Evolutionary conservation across 2,113 vertebrate species (phyloP).

Genomic region (Zingel zingel): DNA sequence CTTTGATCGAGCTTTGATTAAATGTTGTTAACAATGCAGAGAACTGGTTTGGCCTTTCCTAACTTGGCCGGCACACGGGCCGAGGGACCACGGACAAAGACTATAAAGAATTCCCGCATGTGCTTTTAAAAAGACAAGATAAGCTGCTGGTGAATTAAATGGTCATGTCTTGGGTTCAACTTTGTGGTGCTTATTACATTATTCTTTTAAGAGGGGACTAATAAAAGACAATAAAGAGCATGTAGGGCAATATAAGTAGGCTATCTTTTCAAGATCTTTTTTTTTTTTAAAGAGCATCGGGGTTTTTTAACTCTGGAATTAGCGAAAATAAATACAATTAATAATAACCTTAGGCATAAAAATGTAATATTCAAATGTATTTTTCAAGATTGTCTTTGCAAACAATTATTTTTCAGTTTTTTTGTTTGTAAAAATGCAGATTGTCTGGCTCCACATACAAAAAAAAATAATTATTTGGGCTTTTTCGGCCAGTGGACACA

Average conservation of each 20-base stretch:
- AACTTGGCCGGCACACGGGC: slow-evolving; percentile 47
- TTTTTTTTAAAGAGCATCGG: too few species aligned
- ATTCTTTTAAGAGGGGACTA: neutral
- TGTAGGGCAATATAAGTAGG: neutral
- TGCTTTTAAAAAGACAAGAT: slow-evolving; percentile 39
- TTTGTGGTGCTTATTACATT: neutral
- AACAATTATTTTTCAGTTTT: neutral
- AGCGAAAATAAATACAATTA: slow-evolving; percentile 10
- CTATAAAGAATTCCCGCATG: slow-evolving; percentile 30
- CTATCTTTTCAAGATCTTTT: neutral
- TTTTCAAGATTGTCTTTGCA: neutral
- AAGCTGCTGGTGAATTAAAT: slow-evolving; percentile 22
- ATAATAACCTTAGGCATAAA: neutral
- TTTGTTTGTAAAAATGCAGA: neutral
- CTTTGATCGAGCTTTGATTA: slow-evolving; percentile 90
- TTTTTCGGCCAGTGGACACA: slow-evolving; percentile 7
- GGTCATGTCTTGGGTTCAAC: neutral
- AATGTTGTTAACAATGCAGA: slow-evolving; percentile 84
- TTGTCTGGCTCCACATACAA: neutral
- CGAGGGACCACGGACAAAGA: slow-evolving; percentile 33
- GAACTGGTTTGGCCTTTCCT: slow-evolving; percentile 53
- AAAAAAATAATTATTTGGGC: neutral
- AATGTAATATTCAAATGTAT: neutral
- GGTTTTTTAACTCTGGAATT: neutral
- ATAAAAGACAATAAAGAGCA: neutral